Evolutionary conservation across 2,888 invertebrate species (phyloP), one percentile per base, ranked within the genome.

Genomic region (Malachius bipustulatus): DNA sequence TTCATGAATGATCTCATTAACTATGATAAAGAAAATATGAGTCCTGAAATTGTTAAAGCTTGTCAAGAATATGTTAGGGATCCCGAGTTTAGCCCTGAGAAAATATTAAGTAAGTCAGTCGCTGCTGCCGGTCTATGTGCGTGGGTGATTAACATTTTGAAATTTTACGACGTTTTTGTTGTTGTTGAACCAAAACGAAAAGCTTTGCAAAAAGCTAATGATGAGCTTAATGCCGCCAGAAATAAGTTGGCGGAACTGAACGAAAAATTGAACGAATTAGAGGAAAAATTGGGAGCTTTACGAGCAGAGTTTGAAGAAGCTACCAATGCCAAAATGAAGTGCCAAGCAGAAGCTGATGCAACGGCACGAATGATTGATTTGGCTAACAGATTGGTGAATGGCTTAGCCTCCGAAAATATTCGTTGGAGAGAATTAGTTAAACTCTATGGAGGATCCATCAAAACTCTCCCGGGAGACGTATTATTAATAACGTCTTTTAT

Each of bases 11-110:
- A 81, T 51, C 66, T 94, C 27, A 73, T 84, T 11, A 79, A 82
- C 57, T 91, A 91, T 51, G 87, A 94, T 56, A 94, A 94, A 55
- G 91, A 93, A 57, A 87, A 91, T 55, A 91, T 94, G 56, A 82
- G 81, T 48, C 80, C 87, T 0, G 84, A 88, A 45, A 73, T 89
- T 32, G 77, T 89, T 3, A 90, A 87, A 65, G 89, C 85, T 4
- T 68, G 70, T 2, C 60, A 65, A 39, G 73, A 73, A 11, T 77
- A 76, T 54, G 62, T 73, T 10, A 72, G 69, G 47, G 69, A 79
- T 54, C 73, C 76, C 8, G 89, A 90, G 46, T 94, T 94, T 59
- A 76, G 77, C 46, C 78, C 88, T 0, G 85, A 85, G 26, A 78
- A 82, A 45, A 83, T 94, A 51, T 61, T 75, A 47, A 70, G 77